Evolutionary conservation across 2,113 vertebrate species (phyloP).

Genomic region (Peucedramus taeniatus): DNA sequence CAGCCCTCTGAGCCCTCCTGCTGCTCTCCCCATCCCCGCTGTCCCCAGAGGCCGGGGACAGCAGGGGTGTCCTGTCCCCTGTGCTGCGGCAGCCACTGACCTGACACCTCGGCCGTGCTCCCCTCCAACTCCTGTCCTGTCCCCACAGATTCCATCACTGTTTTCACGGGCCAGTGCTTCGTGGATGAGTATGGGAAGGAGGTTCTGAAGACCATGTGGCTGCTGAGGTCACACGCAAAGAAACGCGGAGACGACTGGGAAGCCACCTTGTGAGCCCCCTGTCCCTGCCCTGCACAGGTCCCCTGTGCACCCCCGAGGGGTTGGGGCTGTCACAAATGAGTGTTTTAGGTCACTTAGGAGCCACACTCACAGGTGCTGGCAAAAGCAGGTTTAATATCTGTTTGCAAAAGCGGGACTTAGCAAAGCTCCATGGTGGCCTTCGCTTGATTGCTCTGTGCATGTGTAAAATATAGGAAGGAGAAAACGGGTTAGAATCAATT

Average conservation of each 20-base stretch:
- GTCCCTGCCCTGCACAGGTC: accelerated
- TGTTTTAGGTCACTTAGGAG: background rate
- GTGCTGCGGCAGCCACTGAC: background rate
- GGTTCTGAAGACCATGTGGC: conserved; percentile 17
- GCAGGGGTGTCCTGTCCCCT: accelerated
- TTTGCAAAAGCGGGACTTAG: accelerated
- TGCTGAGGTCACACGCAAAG: accelerated
- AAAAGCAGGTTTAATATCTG: background rate
- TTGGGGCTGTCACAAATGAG: background rate
- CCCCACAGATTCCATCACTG: background rate
- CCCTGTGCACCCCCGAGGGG: accelerated
- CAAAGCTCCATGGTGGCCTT: accelerated
- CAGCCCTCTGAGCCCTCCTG: background rate
- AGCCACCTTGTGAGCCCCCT: background rate
- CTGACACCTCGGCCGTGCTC: accelerated
- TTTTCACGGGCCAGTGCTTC: conserved; percentile 33
- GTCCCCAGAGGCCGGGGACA: background rate
- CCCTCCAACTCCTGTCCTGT: background rate
- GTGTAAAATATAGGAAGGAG: background rate
- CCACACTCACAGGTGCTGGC: background rate
- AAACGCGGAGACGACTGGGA: accelerated
- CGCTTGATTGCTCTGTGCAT: background rate
- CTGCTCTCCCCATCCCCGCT: background rate
- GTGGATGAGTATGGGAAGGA: accelerated
- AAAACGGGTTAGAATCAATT: background rate